Base-by-base conservation (phyloP, 2,888 invertebrate species). In the Brachyptera putata region DNA sequence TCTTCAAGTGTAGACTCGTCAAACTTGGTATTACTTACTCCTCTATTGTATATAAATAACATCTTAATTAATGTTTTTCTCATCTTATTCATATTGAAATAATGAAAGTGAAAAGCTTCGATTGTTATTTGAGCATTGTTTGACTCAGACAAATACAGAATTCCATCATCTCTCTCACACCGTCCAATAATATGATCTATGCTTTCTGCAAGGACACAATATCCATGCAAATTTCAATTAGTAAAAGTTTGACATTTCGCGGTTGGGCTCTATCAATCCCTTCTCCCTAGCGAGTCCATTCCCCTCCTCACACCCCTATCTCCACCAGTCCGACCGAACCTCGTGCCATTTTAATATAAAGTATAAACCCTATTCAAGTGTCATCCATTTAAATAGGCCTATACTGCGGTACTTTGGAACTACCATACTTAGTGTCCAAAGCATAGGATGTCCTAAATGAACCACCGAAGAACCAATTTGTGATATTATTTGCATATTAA, bases 221-320 rank as follows among this genome's bases (percentile, higher is more conserved):
- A 48, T 49, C 58, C 58, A 48, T 58, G 58, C 58, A 62, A 59
- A 58, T 62, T 62, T 62, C 62, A 62, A 59, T 62, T 59, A 62
- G 48, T 34, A 59, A 56, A 57, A 59, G 37, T 53, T 49, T 53
- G 9, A 30, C 43, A 37, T 55, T 14, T 18, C 13, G 36, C 37
- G 37, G 36, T 34, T 55, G 21, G 22, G 53, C 56, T 41, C 11
- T 22, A 21, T 41, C 49, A 13, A 18, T 14, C 37, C 56, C 41
- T 22, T 14, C 18, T 48, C 39, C 39, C 46, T 25, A 43, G 13
- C 21, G 58, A 48, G 36, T 39, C 25, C 25, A 21, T 37, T 30
- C 39, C 56, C 21, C 39, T n/a, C n/a, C n/a, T n/a, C n/a, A n/a
- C n/a, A n/a, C n/a, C n/a, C n/a, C n/a, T n/a, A n/a, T n/a, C n/a